Conservation (phyloP, 2,113 vertebrate species). For the Leptocoma aspasia region DNA sequence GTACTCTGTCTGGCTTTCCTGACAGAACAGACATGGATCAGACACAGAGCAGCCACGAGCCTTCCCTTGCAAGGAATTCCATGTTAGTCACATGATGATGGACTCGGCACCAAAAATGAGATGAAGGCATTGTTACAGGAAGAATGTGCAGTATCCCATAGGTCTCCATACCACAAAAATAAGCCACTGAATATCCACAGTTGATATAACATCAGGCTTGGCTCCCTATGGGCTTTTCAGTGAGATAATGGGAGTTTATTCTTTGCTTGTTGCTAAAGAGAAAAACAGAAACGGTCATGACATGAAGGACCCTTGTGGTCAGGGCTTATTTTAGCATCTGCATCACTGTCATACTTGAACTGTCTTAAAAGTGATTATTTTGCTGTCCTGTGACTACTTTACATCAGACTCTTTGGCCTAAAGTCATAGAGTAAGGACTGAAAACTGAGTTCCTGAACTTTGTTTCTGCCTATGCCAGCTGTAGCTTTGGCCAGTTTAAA, state of each 20-base stretch:
- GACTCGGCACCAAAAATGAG: background rate
- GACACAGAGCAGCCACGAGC: background rate
- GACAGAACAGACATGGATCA: background rate
- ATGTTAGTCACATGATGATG: background rate
- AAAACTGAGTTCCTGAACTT: background rate
- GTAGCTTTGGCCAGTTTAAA: background rate
- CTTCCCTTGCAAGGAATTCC: background rate
- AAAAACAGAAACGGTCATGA: background rate
- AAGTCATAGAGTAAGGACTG: background rate
- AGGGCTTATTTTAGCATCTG: constrained; percentile 20
- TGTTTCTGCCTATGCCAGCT: background rate
- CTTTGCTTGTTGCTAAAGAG: background rate
- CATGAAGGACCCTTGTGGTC: background rate
- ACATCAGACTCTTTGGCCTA: background rate
- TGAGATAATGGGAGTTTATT: constrained; percentile 15
- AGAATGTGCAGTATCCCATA: background rate
- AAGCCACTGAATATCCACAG: background rate
- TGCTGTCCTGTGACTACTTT: background rate
- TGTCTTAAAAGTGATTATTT: background rate
- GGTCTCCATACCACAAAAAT: background rate
- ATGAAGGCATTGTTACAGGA: background rate
- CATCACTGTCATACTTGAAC: constrained; percentile 9
- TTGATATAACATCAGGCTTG: background rate
- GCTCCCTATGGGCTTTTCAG: background rate
- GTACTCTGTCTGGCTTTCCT: background rate